Evolutionary conservation across 2,888 invertebrate genomes (phyloP), one percentile per base, ranked within the genome.

Genomic region (Caenorhabditis sp.): DNA sequence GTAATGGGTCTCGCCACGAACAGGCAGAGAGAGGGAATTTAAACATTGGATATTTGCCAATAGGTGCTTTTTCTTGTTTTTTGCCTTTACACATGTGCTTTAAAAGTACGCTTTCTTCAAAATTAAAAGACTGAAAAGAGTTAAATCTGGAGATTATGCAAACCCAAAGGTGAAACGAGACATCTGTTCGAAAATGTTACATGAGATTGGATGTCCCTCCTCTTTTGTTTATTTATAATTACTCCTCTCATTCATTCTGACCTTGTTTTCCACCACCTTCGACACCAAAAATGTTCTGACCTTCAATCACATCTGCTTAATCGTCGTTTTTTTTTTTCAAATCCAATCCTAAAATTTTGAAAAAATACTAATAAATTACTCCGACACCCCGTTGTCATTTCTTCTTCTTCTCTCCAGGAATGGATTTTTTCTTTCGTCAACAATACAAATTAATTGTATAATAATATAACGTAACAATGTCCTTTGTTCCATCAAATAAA

Each of bases 1-100:
- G 27, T 14, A 49, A n/a, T 36, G 67, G 58, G 73, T 73, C 73
- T 73, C 73, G 68, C 65, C 19, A 19, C 73, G 73, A 73, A 53
- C 58, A 60, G 53, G 58, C 65, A 53, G 55, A 58, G 58, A 24
- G 51, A 62, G 73, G 65, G 54, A 55, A 62, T 68, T 68, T 58
- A 68, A 72, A 73, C 26, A 37, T 24, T 59, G 43, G 59, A 31
- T 5, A 2, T n/a, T 36, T 31, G 57, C 57, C 57, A 55, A 27
- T n/a, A n/a, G 10, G 8, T 23, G 31, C 17, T 23, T 51, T 51
- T 19, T 51, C 51, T 51, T 23, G 2, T 51, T 51, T 51, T 51
- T 51, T 23, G 23, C 4, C 12, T n/a, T 51, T n/a, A n/a, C n/a
- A n/a, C n/a, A n/a, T n/a, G n/a, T n/a, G n/a, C n/a, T n/a, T n/a